Evolutionary conservation across 2,797 vertebrate species (phyloP), one percentile per base, ranked within the genome.

Genomic region (Chelidonichthys spinosus): DNA sequence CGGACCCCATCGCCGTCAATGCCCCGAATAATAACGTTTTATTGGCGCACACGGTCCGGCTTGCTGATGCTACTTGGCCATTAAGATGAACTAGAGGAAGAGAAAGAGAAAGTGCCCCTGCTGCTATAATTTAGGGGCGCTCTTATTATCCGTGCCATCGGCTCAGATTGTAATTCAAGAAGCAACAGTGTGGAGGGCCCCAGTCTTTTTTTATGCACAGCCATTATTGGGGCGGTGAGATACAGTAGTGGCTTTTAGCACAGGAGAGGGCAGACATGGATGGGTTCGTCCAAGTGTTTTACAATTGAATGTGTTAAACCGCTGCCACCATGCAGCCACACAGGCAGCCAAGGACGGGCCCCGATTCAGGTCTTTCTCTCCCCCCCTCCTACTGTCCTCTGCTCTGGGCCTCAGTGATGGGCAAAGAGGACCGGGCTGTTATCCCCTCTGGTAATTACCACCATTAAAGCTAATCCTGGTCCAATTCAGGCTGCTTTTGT

Each of bases 301-400:
- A 93, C 95, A 96, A 96, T 94, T 96, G 94, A 97, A 95, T 96
- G 95, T 92, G 86, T 81, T 92, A 91, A 91, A 87, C 83, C 54
- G 87, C 83, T 91, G 92, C 94, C 87, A 86, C 87, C 84, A 69
- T 81, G 82, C 74, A 83, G 85, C 75, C 86, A 90, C 78, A 91
- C 92, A 90, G 63, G 74, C 85, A 86, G 83, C 85, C 88, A 70
- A 83, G 82, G 74, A 76, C 65, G 73, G 84, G 84, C 84, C 70
- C 60, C 50, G 84, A 88, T 90, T 90, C 89, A 89, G 87, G 79
- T 80, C 74, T 78, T 67, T 76, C 79, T 53, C 76, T 56, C 58
- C 69, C 72, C 36, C 63, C 82, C 85, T 76, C 90, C 85, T 84
- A 89, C 89, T 85, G 88, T 89, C 92, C 92, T 94, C 86, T 94